These are phyloP conservation scores for Gyps fulvus DNA, from an alignment of 2,113 vertebrate species.

Conservation along the genomic window DNA sequence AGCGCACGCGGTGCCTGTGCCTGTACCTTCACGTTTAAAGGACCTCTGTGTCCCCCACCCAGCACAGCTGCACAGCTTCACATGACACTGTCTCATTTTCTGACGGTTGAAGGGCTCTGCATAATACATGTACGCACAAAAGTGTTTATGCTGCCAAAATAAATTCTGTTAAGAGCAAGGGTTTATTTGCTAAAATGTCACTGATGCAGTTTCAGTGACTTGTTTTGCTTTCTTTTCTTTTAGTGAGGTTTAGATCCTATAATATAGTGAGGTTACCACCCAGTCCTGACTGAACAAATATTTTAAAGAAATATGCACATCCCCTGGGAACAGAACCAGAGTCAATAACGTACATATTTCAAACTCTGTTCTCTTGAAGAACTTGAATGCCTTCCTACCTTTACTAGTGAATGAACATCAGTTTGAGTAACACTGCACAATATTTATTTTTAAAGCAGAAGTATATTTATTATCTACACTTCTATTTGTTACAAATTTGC, in stretches of 20 bases:
- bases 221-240: slow-evolving; percentile 67
- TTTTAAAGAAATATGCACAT: slow-evolving; percentile 68
- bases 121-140: slow-evolving; percentile 71
- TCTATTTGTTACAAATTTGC: neutral
- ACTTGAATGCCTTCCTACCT: slow-evolving; percentile 9
- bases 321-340: slow-evolving; percentile 56
- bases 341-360: slow-evolving; percentile 64
- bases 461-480: slow-evolving; percentile 3
- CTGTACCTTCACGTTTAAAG: slow-evolving; percentile 36
- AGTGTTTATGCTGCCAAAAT: slow-evolving; percentile 76
- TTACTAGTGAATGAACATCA: neutral
- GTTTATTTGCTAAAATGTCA: slow-evolving; percentile 77
- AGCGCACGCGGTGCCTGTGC: neutral
- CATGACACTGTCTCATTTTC: slow-evolving; percentile 70
- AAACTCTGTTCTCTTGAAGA: slow-evolving; percentile 28
- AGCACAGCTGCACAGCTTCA: slow-evolving; percentile 78
- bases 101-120: slow-evolving; percentile 63
- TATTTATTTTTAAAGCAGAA: slow-evolving; percentile 51
- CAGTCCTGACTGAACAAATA: slow-evolving; percentile 68
- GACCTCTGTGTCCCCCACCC: slow-evolving; percentile 57
- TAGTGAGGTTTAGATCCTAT: slow-evolving; percentile 53
- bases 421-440: neutral
- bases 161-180: slow-evolving; percentile 70
- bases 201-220: slow-evolving; percentile 66
- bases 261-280: slow-evolving; percentile 60